Evolutionary conservation across 2,113 vertebrate genomes (phyloP), one percentile per base, ranked within the genome.

Genomic region (Canis aureus): DNA sequence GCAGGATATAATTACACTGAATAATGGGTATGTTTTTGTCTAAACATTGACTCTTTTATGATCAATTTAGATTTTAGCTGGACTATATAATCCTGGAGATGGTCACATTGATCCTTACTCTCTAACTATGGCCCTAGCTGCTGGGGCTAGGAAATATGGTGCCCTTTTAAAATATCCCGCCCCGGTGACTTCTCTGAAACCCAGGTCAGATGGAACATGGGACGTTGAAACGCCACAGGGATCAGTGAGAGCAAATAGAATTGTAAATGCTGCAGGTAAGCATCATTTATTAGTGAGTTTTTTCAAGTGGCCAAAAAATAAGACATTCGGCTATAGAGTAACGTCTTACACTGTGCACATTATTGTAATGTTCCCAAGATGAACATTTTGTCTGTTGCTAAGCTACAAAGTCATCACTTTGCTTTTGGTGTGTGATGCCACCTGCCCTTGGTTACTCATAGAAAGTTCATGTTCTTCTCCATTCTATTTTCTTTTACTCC

Each of bases 31-130:
- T 32, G 16, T 22, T 38, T 82, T 93, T 43, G 3, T 79, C 89
- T 93, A 62, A 35, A 69, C 91, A 95, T 11, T 92, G 82, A 86
- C 86, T 19, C 17, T 97, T 94, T 82, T 98, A 29, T 95, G 19
- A 53, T 80, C 69, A 27, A 78, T 89, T 91, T 98, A 99, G 99
- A 98, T 99, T 98, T 98, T 99, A 98, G 99, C 99, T 67, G 99
- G 99, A 55, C 98, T 99, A 17, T 99, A 99, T 98, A 99, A 99
- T 35, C 99, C 99, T 74, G 99, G 99, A 91, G 99, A 99, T 89
- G 99, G 99, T 51, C 99, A 99, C 98, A 99, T 99, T n/a, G 99
- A 99, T 98, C 99, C 99, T 0, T 99, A 99, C 97, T 99, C 99
- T 87, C 99, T 99, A 80, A 99, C 99, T 1, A 99, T 99, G 99